Percentiles rank a stretch among this genome's conserved stretches.
phyloP scores from a whole-genome alignment of 2,888 invertebrate species.

The Drosophila mercatorum region DNA sequence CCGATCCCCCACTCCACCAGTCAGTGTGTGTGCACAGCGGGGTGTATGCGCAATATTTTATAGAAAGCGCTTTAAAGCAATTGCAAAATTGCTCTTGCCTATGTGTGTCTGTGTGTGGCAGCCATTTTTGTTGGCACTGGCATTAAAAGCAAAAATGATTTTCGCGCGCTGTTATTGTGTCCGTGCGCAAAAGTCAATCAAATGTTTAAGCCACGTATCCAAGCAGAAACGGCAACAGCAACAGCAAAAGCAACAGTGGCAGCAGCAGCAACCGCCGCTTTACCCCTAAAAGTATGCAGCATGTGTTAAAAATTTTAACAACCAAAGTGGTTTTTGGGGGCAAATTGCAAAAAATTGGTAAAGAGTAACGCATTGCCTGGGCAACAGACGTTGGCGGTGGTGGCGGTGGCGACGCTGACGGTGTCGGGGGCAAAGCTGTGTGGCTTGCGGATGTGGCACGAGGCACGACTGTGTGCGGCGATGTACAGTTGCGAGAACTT shows the following conservation, averaged over 20 bases:
- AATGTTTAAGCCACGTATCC: slow-evolving; percentile 60
- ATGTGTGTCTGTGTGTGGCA: slow-evolving; percentile 20
- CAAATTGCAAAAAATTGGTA: slow-evolving; percentile 61
- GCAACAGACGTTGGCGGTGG: slow-evolving; percentile 27
- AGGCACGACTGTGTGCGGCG: slow-evolving; percentile 16
- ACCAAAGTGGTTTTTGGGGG: slow-evolving; percentile 55
- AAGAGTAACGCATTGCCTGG: slow-evolving; percentile 55
- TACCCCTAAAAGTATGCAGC: slow-evolving; percentile 48
- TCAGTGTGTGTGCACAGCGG: slow-evolving; percentile 36
- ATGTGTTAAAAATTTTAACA: slow-evolving; percentile 66
- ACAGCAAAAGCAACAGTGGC: slow-evolving; percentile 11
- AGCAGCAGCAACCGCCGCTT: slow-evolving; percentile 1
- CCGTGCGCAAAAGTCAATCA: slow-evolving; percentile 60
- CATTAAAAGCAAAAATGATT: slow-evolving; percentile 58
- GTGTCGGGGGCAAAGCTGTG: slow-evolving; percentile 8
- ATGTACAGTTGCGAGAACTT: slow-evolving; percentile 61
- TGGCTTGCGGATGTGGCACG: slow-evolving; percentile 22
- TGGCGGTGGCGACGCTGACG: background rate
- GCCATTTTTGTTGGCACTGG: slow-evolving; percentile 24
- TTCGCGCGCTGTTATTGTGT: slow-evolving; percentile 37
- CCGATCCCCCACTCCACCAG: background rate
- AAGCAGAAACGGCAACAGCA: slow-evolving; percentile 34
- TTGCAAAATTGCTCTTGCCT: slow-evolving; percentile 37
- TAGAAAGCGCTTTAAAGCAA: slow-evolving; percentile 54
- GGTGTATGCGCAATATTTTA: slow-evolving; percentile 73